Evolutionary conservation across 1,140 invertebrate genomes (phyloP), one percentile per base, ranked within the genome.

Genomic region (Brachionus manjavacas): DNA sequence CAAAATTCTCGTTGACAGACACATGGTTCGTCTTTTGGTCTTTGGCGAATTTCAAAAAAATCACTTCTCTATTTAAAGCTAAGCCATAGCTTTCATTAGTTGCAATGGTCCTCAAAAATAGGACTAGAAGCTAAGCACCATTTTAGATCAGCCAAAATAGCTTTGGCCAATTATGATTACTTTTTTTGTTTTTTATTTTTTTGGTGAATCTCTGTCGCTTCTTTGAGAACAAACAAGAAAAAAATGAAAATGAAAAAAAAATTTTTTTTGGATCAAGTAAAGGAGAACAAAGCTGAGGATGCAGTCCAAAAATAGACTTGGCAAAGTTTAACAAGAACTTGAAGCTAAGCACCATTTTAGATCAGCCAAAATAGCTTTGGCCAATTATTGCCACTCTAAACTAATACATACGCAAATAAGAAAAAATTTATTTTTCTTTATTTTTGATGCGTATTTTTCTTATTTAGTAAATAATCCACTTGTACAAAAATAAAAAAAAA

Each of bases 11-110:
- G 41, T 41, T 72, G 35, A 46, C 39, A 72, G 68, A 72, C 35
- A 72, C 35, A 72, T 72, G 35, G 68, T 72, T 72, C 35, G 31
- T 70, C 20, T 70, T 52, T 52, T 72, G 31, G 31, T 70, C 20
- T 70, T 52, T 52, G 46, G 25, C n/a, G 35, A 20, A 39, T 16
- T 72, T 11, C n/a, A n/a, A n/a, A 39, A 0, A 28, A 68, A 9
- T 41, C 14, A 20, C 68, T 72, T 72, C 14, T 72, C 66, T 68
- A 68, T 68, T 68, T 68, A 68, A 68, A 68, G 28, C 25, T 68
- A 4, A 31, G 9, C 66, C 14, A 72, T 41, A 16, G 20, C 46
- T 35, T 16, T 72, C 68, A 72, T 39, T 72, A 41, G 43, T 72
- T 31, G 68, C 31, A 35, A 35, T 6, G 7, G 31, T 35, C 31